A percentile compares a stretch with the other conserved stretches of the same genome.
phyloP scores from a whole-genome alignment of 2,113 vertebrate species.

The Hystrix brachyura region DNA sequence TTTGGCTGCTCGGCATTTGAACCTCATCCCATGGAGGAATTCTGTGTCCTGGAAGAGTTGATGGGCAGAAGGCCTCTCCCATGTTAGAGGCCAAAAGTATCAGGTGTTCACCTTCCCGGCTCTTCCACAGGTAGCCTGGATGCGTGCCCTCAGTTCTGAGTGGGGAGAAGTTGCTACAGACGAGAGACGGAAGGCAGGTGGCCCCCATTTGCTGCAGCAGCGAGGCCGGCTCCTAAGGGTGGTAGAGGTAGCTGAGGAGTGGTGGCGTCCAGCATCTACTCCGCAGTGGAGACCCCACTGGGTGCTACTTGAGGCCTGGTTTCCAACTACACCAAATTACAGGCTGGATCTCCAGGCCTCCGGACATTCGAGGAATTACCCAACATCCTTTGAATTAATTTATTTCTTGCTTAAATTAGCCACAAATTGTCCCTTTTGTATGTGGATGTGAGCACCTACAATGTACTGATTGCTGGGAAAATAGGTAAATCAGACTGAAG shows the following conservation, averaged over 20 bases:
- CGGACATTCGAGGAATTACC: background rate
- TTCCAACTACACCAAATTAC: background rate
- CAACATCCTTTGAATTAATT: background rate
- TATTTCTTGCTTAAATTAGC: background rate
- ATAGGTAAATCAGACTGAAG: background rate
- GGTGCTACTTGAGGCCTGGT: background rate
- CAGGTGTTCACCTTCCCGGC: background rate
- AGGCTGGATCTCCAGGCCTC: background rate
- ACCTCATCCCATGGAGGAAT: background rate
- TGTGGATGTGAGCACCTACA: background rate
- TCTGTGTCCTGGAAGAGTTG: slow-evolving; percentile 5
- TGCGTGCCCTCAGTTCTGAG: background rate
- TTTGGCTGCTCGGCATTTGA: slow-evolving; percentile 20
- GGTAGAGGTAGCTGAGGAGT: too few relatives aligned
- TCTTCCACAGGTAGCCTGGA: background rate
- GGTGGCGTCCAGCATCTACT: background rate
- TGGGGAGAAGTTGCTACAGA: background rate
- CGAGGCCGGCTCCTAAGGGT: background rate
- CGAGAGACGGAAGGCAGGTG: too few relatives aligned
- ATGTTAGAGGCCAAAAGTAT: background rate
- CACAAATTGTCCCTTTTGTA: background rate
- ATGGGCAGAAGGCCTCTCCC: background rate
- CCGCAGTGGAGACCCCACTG: too few relatives aligned
- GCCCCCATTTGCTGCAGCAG: background rate
- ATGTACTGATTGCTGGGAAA: background rate